Conservation (phyloP, 2,797 vertebrate genomes). For the Cirrhinus mrigala region DNA sequence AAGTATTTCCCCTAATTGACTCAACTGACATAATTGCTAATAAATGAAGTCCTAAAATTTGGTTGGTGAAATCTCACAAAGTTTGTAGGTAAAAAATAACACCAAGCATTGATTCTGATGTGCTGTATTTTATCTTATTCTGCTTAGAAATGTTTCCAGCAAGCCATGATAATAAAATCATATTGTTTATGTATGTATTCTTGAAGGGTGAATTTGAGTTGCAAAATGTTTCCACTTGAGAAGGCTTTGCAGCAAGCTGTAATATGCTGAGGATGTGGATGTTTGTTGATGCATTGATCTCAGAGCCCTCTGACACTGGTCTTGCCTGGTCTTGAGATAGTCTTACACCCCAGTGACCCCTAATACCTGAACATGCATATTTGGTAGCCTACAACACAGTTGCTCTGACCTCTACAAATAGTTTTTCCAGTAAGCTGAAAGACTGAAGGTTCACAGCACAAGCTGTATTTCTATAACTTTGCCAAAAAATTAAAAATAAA, state of each 20-base stretch:
- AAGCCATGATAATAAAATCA: background rate
- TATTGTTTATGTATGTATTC: background rate
- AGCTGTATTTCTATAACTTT: background rate
- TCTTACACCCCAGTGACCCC: background rate
- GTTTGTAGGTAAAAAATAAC: background rate
- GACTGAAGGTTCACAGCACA: background rate
- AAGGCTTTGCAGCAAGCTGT: background rate
- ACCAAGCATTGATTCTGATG: background rate
- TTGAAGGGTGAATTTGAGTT: background rate
- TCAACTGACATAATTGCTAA: background rate
- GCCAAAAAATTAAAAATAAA: no score
- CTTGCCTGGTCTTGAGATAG: background rate
- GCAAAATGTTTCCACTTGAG: background rate
- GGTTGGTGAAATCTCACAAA: background rate
- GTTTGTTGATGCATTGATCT: background rate
- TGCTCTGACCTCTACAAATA: background rate
- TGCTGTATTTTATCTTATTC: background rate
- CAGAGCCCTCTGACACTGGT: background rate
- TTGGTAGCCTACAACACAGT: background rate
- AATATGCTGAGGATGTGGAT: background rate
- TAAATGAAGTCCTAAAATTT: background rate
- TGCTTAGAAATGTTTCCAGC: background rate
- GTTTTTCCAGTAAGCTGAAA: background rate
- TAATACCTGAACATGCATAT: conserved; percentile 2
- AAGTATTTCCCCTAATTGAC: background rate